Evolutionary conservation across 2,797 vertebrate species (phyloP), one percentile per base, ranked within the genome.

Genomic region (Argya squamiceps): DNA sequence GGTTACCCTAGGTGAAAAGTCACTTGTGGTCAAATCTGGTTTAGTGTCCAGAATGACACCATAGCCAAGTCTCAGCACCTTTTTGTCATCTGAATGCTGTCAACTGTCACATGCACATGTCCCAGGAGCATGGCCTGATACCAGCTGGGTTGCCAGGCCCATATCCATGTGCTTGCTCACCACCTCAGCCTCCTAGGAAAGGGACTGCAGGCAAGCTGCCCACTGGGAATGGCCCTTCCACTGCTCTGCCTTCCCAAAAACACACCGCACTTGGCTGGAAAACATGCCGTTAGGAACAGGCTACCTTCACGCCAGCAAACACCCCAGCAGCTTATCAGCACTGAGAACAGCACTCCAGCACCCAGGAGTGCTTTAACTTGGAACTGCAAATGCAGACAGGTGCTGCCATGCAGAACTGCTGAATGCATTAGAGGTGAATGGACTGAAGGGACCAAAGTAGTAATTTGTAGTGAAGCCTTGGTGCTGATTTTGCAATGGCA

Each of bases 41-140:
- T 62, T 32, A 46, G 7, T 3, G 0, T 2, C 32, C 10, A 27
- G 34, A 14, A 3, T 6, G 6, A 43, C 3, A 4, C 30, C 55
- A 59, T 0, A 63, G 26, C 26, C 21, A 15, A 14, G 16, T 22
- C 39, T 41, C 10, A 10, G 15, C 2, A 23, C 0, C 0, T 12
- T 62, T 75, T 11, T 36, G 32, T 30, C 43, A 52, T 16, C 12
- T 7, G 44, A 36, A 19, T 6, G n/a, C 30, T 26, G 15, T 12
- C 37, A 30, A 30, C 27, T 58, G 16, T 10, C 1, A 2, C 0
- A 0, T 3, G 27, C 36, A 32, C 1, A 1, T 3, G 15, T 69
- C 21, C 41, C 50, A 34, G 6, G 6, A 81, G 64, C 39, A 20
- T 3, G 2, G 44, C 9, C 29, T 0, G 0, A 52, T 32, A 49